Conservation (phyloP, 2,888 invertebrate genomes). For the Lagria hirta region DNA sequence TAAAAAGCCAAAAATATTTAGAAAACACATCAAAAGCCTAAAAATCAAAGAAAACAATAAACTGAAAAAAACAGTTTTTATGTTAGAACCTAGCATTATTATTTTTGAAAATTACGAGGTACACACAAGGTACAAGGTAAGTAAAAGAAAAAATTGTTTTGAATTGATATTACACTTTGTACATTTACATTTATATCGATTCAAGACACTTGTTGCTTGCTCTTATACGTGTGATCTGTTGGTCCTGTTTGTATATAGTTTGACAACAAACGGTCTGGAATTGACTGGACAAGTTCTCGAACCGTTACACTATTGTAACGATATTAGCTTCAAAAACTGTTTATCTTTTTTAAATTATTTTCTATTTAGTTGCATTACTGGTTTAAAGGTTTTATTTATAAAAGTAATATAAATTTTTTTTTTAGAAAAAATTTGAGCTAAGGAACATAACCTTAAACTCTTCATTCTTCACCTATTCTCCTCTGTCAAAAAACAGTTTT, state of each 20-base stretch:
- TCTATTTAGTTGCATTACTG: too few relatives aligned
- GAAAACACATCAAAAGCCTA: conserved; percentile 7
- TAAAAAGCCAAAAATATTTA: conserved; percentile 2
- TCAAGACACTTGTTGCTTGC: too few relatives aligned
- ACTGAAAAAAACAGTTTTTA: conserved; percentile 32
- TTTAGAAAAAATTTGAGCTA: conserved; percentile 26
- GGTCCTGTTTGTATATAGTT: too few relatives aligned
- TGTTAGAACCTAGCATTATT: conserved; percentile 42
- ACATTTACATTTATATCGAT: too few relatives aligned
- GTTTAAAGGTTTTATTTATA: too few relatives aligned
- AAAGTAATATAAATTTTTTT: conserved; percentile 5
- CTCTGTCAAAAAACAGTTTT: conserved; percentile 39
- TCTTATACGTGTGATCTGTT: too few relatives aligned
- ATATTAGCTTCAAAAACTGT: too few relatives aligned
- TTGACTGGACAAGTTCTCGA: too few relatives aligned
- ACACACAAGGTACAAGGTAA: conserved; percentile 47
- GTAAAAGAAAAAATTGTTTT: neutral
- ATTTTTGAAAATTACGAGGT: conserved; percentile 50
- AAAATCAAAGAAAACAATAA: conserved; percentile 11
- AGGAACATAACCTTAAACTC: conserved; percentile 18
- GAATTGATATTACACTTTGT: too few relatives aligned
- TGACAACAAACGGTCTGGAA: too few relatives aligned
- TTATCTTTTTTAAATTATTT: too few relatives aligned
- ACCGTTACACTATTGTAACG: too few relatives aligned
- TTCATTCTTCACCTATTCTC: conserved; percentile 43